phyloP scores from a whole-genome alignment of 2,888 invertebrate genomes.

The Platycnemis pennipes region DNA sequence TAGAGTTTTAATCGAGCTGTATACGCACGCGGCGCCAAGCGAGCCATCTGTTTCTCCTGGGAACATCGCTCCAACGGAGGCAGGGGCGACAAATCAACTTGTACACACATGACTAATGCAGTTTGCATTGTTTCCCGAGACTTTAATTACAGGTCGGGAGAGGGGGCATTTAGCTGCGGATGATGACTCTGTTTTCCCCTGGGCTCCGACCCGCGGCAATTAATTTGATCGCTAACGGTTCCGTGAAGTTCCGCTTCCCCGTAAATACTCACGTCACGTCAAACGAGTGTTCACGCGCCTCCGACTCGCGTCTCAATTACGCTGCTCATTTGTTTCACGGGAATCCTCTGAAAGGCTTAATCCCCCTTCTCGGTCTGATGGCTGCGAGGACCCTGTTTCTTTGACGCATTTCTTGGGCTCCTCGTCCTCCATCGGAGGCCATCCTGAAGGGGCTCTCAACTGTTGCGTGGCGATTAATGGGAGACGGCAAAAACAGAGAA shows the following conservation, averaged over 20 bases:
- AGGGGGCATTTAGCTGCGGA: background rate
- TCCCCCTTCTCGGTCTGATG: too few species aligned
- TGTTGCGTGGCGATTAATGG: too few species aligned
- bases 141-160: background rate
- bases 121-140: conserved; percentile 5
- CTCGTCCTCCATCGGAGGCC: too few species aligned
- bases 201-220: conserved; percentile 10
- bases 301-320: background rate
- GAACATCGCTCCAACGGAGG: background rate
- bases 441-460: too few species aligned
- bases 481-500: too few species aligned
- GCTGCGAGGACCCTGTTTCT: too few species aligned
- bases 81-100: background rate
- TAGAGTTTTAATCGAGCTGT: background rate
- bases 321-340: background rate
- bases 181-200: conserved; percentile 23
- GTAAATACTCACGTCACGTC: background rate
- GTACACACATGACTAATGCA: background rate
- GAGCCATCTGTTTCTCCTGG: background rate
- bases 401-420: too few species aligned
- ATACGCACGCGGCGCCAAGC: background rate
- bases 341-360: background rate
- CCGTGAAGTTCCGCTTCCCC: background rate
- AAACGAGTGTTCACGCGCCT: background rate
- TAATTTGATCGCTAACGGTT: conserved; percentile 18